phyloP scores from a whole-genome alignment of 2,797 vertebrate genomes.

The Champsocephalus gunnari region DNA sequence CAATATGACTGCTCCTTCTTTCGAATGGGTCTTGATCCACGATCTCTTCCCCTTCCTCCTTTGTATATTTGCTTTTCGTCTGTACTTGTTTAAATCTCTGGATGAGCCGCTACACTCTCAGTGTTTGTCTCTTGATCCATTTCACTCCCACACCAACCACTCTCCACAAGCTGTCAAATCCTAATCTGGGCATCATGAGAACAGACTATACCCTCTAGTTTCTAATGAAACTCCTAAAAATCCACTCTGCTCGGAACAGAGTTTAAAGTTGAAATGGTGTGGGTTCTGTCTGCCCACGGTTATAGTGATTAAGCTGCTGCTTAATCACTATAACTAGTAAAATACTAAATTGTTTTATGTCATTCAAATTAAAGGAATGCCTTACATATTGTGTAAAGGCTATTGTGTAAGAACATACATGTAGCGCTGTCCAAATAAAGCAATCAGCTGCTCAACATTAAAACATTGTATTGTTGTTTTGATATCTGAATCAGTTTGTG shows the following conservation, averaged over 20 bases:
- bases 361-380: neutral
- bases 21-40: slow-evolving; percentile 32
- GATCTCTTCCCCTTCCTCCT: slow-evolving; percentile 18
- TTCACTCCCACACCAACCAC: slow-evolving; percentile 2
- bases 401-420: neutral
- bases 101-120: slow-evolving; percentile 5
- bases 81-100: slow-evolving; percentile 34
- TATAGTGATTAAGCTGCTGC: too few relatives aligned
- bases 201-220: slow-evolving; percentile 20
- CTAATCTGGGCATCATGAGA: slow-evolving; percentile 59
- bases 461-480: neutral
- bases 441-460: neutral
- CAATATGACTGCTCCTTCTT: slow-evolving; percentile 28
- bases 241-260: slow-evolving; percentile 6
- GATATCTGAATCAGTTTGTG: neutral
- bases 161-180: slow-evolving; percentile 47
- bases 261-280: too few relatives aligned
- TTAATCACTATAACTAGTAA: neutral
- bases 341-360: neutral
- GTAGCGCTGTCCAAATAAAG: neutral
- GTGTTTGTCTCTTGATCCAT: slow-evolving; percentile 36
- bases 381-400: neutral
- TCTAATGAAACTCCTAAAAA: slow-evolving; percentile 37
- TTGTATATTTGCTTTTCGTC: slow-evolving; percentile 31
- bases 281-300: too few relatives aligned